phyloP scores from a whole-genome alignment of 2,888 invertebrate genomes.

The Psylliodes chrysocephalus region DNA sequence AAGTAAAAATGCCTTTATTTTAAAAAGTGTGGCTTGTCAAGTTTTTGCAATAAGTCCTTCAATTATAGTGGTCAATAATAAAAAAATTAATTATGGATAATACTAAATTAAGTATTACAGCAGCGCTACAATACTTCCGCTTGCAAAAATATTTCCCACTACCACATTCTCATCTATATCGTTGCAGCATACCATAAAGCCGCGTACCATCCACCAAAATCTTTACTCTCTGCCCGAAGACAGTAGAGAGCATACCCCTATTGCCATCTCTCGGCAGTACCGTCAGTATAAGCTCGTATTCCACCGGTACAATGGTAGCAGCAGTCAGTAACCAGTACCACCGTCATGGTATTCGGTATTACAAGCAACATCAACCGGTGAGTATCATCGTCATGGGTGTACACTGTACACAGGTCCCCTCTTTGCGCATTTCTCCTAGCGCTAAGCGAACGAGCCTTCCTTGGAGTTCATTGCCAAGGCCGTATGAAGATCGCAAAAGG shows the following conservation, averaged over 20 bases:
- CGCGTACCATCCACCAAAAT: conserved; percentile 1
- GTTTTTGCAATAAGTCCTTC: too few relatives aligned
- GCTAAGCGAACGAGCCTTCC: conserved; percentile 40
- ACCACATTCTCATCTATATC: too few relatives aligned
- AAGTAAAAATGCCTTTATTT: too few relatives aligned
- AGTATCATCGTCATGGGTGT: not conserved
- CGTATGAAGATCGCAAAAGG: conserved; percentile 53
- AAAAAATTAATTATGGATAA: too few relatives aligned
- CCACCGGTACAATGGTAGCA: not conserved
- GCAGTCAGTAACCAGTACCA: not conserved
- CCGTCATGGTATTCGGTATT: not conserved
- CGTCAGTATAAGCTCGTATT: not conserved
- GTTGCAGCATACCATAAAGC: not conserved
- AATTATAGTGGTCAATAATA: too few relatives aligned
- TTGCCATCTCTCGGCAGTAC: too few relatives aligned
- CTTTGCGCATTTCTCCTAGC: not conserved
- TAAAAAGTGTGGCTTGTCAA: too few relatives aligned
- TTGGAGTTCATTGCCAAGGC: conserved; percentile 54
- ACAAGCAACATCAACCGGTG: too few relatives aligned
- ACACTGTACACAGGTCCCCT: not conserved
- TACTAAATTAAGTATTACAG: too few relatives aligned
- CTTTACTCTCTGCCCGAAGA: not conserved
- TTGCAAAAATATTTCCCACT: too few relatives aligned
- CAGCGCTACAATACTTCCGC: too few relatives aligned
- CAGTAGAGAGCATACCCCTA: too few relatives aligned